Evolutionary conservation across 2,113 vertebrate species (phyloP), one percentile per base, ranked within the genome.

Genomic region (Gavialis gangeticus): DNA sequence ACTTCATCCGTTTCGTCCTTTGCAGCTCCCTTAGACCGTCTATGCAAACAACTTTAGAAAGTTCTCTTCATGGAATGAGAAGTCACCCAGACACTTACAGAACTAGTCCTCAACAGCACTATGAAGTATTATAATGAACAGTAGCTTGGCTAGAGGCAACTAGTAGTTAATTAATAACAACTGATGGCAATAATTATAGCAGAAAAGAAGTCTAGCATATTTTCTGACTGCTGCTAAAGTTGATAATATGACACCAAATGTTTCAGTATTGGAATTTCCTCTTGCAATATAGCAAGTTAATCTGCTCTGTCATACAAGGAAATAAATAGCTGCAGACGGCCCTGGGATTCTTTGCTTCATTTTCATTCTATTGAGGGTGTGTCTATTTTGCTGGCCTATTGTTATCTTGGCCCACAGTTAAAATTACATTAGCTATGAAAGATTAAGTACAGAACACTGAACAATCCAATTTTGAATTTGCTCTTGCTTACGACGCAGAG

Each of bases 161-260:
- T 46, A 58, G 69, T 62, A 94, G 91, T 95, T 91, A 87, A 75
- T 7, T 34, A 27, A 75, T 90, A 90, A 89, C 55, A 55, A 30
- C 3, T 55, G 69, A 27, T 66, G 58, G 67, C 75, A 62, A 5
- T 80, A 58, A 66, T 63, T 87, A 75, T 46, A 82, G 79, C 34
- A 95, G 82, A 82, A 90, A 82, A 17, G 57, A 82, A 90, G 34
- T 60, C 54, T 24, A 57, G 13, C 3, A 91, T 63, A 85, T 89
- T 88, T 93, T 55, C 82, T 92, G 79, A 88, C 19, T n/a, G 82
- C 46, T 87, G 46, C 77, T 90, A 84, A 79, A 60, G 76, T 19
- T 89, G 46, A 54, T 28, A 77, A 84, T 9, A 5, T 16, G 82
- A 58, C 67, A 30, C 11, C 46, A 24, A 66, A 89, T 79, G 11